These are phyloP conservation scores for Diplogasteroides magnus DNA, from an alignment of 1,140 invertebrate genomes.

Conservation along the genomic window DNA sequence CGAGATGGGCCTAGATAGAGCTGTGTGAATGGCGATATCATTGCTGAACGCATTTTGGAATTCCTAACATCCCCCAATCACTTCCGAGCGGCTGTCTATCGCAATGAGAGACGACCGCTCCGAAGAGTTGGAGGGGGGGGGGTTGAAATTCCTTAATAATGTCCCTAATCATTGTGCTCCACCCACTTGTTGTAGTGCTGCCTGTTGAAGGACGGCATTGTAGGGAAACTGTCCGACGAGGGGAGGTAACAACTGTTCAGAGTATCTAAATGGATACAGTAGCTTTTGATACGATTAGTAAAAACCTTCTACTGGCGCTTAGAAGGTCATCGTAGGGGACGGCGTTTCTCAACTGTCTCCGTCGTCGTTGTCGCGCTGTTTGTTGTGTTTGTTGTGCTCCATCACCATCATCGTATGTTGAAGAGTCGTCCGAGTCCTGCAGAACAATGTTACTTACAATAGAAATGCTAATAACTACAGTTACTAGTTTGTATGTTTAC, in stretches of 20 bases:
- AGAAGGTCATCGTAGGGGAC: not conserved
- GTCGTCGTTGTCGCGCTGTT: conserved; percentile 3
- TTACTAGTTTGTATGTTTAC: too few species aligned
- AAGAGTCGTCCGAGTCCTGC: conserved; percentile 52
- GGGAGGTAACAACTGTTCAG: conserved; percentile 14
- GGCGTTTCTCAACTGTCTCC: not conserved
- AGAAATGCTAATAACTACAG: too few species aligned
- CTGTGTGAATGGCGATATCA: not conserved
- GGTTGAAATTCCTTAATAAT: too few species aligned
- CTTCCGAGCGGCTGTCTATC: not conserved
- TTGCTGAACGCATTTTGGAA: not conserved
- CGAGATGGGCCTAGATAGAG: not conserved
- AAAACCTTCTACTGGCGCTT: too few species aligned
- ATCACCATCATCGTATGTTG: conserved; percentile 31
- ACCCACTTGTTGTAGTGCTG: not conserved
- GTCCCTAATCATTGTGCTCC: too few species aligned
- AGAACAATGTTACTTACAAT: too few species aligned
- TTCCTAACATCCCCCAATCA: not conserved
- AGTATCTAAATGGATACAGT: conserved; percentile 6
- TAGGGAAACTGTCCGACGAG: not conserved
- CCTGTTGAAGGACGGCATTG: not conserved
- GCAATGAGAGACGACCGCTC: not conserved
- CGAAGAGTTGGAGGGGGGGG: not conserved
- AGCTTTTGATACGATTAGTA: too few species aligned
- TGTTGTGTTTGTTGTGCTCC: too few species aligned